These are phyloP conservation scores for Porites australiensis DNA, from an alignment of 64 coral and sea anemone species.

Conservation along the genomic window DNA sequence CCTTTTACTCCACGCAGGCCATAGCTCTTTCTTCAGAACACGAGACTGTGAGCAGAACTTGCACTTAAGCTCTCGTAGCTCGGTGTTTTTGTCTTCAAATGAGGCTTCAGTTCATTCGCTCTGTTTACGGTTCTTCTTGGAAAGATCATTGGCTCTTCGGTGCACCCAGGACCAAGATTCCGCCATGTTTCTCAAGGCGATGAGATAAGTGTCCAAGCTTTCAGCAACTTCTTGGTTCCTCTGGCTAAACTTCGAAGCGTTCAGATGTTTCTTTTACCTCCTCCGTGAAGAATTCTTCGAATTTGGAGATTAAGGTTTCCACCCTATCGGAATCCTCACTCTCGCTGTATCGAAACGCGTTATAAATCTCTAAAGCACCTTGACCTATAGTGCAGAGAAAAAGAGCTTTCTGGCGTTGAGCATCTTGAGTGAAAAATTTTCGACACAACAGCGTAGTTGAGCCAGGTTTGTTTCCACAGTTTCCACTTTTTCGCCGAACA, in stretches of 20 bases:
- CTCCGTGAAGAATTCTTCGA: slow-evolving; percentile 40
- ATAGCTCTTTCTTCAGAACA: slow-evolving; percentile 29
- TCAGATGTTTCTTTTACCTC: slow-evolving; percentile 61
- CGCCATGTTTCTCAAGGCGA: slow-evolving; percentile 47
- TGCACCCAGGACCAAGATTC: slow-evolving; percentile 50
- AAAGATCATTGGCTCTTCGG: neutral
- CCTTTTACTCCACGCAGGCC: slow-evolving; percentile 55
- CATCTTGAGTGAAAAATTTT: slow-evolving; percentile 6
- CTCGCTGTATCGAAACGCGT: slow-evolving; percentile 3
- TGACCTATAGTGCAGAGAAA: slow-evolving; percentile 55
- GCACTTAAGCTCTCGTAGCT: slow-evolving; percentile 21
- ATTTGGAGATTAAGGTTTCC: slow-evolving; percentile 44
- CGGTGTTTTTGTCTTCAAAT: neutral
- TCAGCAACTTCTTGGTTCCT: slow-evolving; percentile 55
- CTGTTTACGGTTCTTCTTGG: neutral
- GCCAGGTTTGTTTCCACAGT: slow-evolving; percentile 50
- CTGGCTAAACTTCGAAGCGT: slow-evolving; percentile 59
- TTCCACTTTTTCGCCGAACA: slow-evolving; percentile 31
- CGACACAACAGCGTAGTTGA: slow-evolving; percentile 35
- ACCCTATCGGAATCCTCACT: slow-evolving; percentile 40
- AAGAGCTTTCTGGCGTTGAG: slow-evolving; percentile 33
- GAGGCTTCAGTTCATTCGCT: neutral
- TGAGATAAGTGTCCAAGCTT: slow-evolving; percentile 53
- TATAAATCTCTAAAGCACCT: neutral
- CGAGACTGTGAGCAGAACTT: slow-evolving; percentile 35